phyloP scores from a whole-genome alignment of 2,113 vertebrate species.

The Aegithalos caudatus region DNA sequence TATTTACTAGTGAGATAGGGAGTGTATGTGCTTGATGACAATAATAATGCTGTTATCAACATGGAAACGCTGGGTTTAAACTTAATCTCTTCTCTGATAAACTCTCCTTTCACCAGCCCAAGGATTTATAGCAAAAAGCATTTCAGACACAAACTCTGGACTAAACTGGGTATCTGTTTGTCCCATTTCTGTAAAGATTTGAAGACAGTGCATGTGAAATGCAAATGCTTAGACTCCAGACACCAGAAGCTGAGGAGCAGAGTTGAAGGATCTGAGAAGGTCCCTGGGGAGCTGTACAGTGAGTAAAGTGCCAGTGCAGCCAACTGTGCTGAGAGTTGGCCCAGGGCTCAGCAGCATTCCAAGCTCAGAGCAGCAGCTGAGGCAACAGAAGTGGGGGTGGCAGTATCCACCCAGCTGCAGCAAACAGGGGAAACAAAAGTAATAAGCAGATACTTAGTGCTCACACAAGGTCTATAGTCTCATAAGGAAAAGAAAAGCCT shows the following conservation, averaged over 20 bases:
- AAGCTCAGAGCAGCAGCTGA: background rate
- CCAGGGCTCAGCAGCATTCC: background rate
- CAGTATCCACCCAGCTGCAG: background rate
- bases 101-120: background rate
- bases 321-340: background rate
- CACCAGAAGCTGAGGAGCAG: background rate
- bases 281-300: background rate
- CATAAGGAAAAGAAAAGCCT: background rate
- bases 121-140: background rate
- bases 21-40: background rate
- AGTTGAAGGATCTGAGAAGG: background rate
- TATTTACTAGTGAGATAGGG: constrained; percentile 23
- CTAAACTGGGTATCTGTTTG: background rate
- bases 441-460: background rate
- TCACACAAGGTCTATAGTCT: background rate
- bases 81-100: constrained; percentile 56
- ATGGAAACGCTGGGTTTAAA: background rate
- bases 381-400: background rate
- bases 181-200: background rate
- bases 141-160: background rate
- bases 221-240: background rate
- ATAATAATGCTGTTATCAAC: constrained; percentile 36
- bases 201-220: background rate
- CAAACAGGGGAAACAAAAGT: background rate
- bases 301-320: background rate